phyloP scores from a whole-genome alignment of 1,140 invertebrate genomes.

The Sitodiplosis mosellana region DNA sequence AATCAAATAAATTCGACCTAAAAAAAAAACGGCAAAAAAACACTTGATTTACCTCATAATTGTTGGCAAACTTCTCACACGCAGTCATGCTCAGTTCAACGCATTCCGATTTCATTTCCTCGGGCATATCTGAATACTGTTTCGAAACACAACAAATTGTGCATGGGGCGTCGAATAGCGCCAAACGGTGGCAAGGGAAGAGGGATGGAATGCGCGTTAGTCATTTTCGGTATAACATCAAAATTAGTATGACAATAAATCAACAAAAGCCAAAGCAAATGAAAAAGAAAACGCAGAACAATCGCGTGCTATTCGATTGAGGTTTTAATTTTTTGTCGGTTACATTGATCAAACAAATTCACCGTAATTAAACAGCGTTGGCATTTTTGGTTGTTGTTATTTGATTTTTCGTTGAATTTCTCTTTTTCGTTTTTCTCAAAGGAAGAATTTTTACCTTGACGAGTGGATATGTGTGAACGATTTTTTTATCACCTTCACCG shows the following conservation, averaged over 20 bases:
- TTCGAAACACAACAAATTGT: neutral
- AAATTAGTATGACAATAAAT: no score
- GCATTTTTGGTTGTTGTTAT: neutral
- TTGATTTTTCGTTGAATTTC: neutral
- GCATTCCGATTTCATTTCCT: constrained; percentile 76
- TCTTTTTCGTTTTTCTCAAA: no score
- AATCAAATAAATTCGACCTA: neutral
- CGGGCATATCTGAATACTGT: constrained; percentile 68
- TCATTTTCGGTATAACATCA: no score
- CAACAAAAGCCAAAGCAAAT: no score
- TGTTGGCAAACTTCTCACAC: constrained; percentile 71
- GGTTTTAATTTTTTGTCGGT: no score
- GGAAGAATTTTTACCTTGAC: constrained; percentile 33
- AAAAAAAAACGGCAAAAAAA: no score
- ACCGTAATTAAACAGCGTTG: neutral
- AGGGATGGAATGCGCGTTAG: neutral
- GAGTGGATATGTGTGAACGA: constrained; percentile 52
- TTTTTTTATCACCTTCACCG: constrained; percentile 39
- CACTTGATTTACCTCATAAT: constrained; percentile 47
- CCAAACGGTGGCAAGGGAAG: neutral
- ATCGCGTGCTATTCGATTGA: no score
- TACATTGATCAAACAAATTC: neutral
- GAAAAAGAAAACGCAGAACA: no score
- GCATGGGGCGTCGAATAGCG: no score
- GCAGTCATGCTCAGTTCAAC: constrained; percentile 80